phyloP scores from a whole-genome alignment of 2,888 invertebrate genomes.

The Axea sp. region DNA sequence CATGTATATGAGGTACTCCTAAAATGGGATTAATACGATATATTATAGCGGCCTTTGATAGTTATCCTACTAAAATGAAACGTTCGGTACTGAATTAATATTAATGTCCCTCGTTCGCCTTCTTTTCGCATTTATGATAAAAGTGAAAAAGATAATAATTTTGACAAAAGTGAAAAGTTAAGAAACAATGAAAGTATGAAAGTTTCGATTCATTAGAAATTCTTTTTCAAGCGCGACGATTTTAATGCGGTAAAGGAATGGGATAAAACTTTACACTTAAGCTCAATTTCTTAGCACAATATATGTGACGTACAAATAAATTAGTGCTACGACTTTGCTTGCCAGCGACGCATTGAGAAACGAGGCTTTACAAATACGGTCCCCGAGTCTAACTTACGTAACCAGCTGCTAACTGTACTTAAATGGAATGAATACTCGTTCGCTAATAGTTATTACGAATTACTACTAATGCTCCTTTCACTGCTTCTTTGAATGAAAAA shows the following conservation, averaged over 20 bases:
- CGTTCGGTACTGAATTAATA: slow-evolving; percentile 62
- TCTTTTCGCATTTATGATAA: slow-evolving; percentile 8
- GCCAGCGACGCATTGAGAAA: slow-evolving; percentile 58
- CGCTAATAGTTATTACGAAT: slow-evolving; percentile 76
- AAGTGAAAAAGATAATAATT: slow-evolving; percentile 31
- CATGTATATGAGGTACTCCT: slow-evolving; percentile 62
- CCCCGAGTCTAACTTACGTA: slow-evolving; percentile 64
- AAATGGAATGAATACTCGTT: slow-evolving; percentile 75
- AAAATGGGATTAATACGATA: slow-evolving; percentile 67
- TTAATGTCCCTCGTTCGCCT: slow-evolving; percentile 32
- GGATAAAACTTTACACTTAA: slow-evolving; percentile 17
- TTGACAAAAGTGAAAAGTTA: slow-evolving; percentile 12
- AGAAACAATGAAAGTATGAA: neutral
- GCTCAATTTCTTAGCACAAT: slow-evolving; percentile 21
- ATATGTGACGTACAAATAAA: slow-evolving; percentile 62
- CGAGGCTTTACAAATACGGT: slow-evolving; percentile 64
- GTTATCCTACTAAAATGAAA: slow-evolving; percentile 63
- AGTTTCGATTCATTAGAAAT: slow-evolving; percentile 4
- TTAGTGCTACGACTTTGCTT: slow-evolving; percentile 67
- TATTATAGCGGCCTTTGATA: slow-evolving; percentile 70
- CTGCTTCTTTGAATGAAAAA: slow-evolving; percentile 65
- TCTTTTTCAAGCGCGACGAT: slow-evolving; percentile 6
- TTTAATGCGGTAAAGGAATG: slow-evolving; percentile 7
- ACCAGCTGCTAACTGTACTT: slow-evolving; percentile 72
- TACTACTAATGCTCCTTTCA: no score